These are phyloP conservation scores for Trematocara marginatum DNA, from an alignment of 2,113 vertebrate genomes.

Conservation along the genomic window DNA sequence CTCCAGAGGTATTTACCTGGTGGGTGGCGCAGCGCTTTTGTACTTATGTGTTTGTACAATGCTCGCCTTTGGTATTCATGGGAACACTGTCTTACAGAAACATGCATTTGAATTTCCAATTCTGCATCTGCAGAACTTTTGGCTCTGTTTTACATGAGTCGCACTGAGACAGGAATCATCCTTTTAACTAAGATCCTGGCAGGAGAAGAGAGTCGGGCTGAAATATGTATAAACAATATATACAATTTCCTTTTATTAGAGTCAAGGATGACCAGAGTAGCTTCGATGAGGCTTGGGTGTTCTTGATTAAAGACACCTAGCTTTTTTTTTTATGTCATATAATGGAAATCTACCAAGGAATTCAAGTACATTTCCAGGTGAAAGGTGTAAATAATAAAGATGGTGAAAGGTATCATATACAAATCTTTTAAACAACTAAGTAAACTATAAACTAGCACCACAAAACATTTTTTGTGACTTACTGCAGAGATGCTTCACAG, in stretches of 20 bases:
- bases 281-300: not conserved
- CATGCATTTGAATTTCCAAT: constrained; percentile 48
- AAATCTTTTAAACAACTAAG: rapidly evolving
- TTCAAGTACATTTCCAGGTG: not conserved
- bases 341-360: not conserved
- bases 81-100: constrained; percentile 16
- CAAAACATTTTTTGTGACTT: not conserved
- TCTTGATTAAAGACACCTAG: not conserved
- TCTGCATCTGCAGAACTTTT: constrained; percentile 16
- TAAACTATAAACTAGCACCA: rapidly evolving
- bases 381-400: not conserved
- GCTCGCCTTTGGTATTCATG: constrained; percentile 54
- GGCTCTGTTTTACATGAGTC: constrained; percentile 41
- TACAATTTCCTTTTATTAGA: constrained; percentile 16
- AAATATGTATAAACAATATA: constrained; percentile 24
- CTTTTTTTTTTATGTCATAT: not conserved
- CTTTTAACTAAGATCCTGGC: constrained; percentile 16
- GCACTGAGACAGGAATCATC: constrained; percentile 13
- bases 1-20: constrained; percentile 65
- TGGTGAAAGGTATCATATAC: not conserved
- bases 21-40: constrained; percentile 45
- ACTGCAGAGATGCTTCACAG: not conserved
- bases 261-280: constrained; percentile 10
- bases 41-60: constrained; percentile 58
- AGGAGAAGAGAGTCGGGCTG: not conserved